Percentiles rank a stretch among this genome's conserved stretches.
These are phyloP conservation scores for Pandemis cinnamomeana DNA, from an alignment of 2,888 invertebrate genomes.

Conservation along the genomic window DNA sequence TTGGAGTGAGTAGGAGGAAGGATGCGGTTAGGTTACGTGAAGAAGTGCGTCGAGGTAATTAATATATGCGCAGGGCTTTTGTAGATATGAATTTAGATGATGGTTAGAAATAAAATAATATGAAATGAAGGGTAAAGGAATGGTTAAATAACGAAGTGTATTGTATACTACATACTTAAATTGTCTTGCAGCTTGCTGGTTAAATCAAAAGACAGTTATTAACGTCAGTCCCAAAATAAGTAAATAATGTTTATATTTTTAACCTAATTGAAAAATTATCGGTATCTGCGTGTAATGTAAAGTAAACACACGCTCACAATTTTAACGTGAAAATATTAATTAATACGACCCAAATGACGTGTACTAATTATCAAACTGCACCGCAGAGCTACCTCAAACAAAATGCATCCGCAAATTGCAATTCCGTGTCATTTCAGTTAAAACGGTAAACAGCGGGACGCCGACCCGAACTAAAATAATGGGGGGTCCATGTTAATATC, in stretches of 20 bases:
- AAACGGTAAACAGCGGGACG: conserved; percentile 29
- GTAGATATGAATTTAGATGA: not conserved
- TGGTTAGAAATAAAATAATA: not conserved
- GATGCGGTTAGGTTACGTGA: conserved; percentile 57
- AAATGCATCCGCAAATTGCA: conserved; percentile 53
- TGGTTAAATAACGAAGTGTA: too few species aligned
- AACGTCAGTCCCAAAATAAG: not conserved
- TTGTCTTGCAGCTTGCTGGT: too few species aligned
- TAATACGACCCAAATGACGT: conserved; percentile 24
- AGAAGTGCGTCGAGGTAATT: not conserved
- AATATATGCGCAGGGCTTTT: not conserved
- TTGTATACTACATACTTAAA: too few species aligned
- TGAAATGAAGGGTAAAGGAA: too few species aligned
- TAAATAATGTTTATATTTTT: not conserved
- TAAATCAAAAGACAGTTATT: not conserved
- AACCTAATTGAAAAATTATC: not conserved
- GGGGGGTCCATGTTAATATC: conserved; percentile 34
- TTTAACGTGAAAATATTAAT: conserved; percentile 27
- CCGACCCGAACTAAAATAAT: conserved; percentile 28
- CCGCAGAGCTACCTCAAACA: conserved; percentile 38
- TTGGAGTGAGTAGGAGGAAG: conserved; percentile 55
- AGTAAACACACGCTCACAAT: not conserved
- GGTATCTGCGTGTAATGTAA: not conserved
- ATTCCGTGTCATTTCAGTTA: conserved; percentile 51
- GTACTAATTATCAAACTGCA: conserved; percentile 32